Evolutionary conservation across 2,888 invertebrate genomes (phyloP).

Genomic region (Enoplolaimus lenunculus): DNA sequence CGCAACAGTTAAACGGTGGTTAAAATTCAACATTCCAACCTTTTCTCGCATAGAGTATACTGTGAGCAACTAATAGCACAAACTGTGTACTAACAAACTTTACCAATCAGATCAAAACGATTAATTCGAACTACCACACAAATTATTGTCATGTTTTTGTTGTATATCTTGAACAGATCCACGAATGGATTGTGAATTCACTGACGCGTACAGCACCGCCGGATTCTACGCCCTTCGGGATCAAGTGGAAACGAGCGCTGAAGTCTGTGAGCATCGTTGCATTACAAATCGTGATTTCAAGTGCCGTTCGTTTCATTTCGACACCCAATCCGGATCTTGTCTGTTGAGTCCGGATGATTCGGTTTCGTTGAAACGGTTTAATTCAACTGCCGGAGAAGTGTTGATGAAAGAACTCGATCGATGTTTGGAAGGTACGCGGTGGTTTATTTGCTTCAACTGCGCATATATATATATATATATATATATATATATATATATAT

Average conservation of each 20-base stretch:
- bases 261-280: constrained; percentile 4
- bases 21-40: too few relatives aligned
- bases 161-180: background rate
- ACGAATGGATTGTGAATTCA: constrained; percentile 14
- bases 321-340: background rate
- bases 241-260: background rate
- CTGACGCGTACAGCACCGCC: background rate
- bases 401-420: background rate
- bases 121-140: too few relatives aligned
- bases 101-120: too few relatives aligned
- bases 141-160: background rate
- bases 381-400: background rate
- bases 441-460: background rate
- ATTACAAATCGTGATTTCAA: background rate
- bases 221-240: background rate
- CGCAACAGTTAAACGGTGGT: too few relatives aligned
- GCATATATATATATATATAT: background rate
- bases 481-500: background rate
- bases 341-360: constrained; percentile 8
- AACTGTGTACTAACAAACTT: too few relatives aligned
- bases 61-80: too few relatives aligned
- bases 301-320: constrained; percentile 10
- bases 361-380: background rate
- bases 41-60: too few relatives aligned
- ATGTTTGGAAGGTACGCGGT: background rate